Base-by-base conservation (phyloP, 2,888 invertebrate genomes). In the Nomada goodeniana region DNA sequence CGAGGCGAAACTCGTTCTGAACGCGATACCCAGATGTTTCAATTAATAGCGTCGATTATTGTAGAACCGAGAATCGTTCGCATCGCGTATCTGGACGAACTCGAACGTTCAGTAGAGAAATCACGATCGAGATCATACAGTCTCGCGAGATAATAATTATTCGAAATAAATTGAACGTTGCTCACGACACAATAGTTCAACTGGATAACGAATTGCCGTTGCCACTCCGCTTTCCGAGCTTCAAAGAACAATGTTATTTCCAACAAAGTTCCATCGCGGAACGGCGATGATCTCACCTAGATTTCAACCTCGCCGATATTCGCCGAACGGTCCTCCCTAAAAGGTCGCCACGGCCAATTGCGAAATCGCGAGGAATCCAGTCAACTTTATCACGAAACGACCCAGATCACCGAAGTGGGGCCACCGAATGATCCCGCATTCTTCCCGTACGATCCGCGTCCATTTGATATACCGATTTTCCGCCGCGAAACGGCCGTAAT, bases 361-460 rank as follows among this genome's bases (percentile, higher is more conserved):
- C 36, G 10, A 29, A 26, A 44, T 11, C 18, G 15, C 11, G n/a
- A 57, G n/a, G 44, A 57, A 44, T 42, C 59, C 42, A 2, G 9
- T 13, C 47, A 15, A 36, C 15, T 70, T 15, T 59, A 47, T 70
- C 47, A 47, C 11, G n/a, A 70, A 59, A 59, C 70, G 70, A 70
- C 29, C 70, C 59, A 59, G 70, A 70, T 70, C 50, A 18, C 18
- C 23, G 5, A 15, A 42, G 26, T n/a, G 26, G 5, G 36, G 23
- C 50, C 55, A 26, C 55, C 42, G 53, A 67, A 52, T n/a, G 64
- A 52, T 64, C 50, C 50, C 50, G n/a, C 64, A 26, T 18, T 29
- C 29, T 18, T 20, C 70, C 36, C 23, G 53, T 20, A 13, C 20
- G 36, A 53, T 29, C 36, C 67, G 2, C 15, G n/a, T 18, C 70